Evolutionary conservation across 2,888 invertebrate genomes (phyloP), one percentile per base, ranked within the genome.

Genomic region (Chaetogeoica ovagalla): DNA sequence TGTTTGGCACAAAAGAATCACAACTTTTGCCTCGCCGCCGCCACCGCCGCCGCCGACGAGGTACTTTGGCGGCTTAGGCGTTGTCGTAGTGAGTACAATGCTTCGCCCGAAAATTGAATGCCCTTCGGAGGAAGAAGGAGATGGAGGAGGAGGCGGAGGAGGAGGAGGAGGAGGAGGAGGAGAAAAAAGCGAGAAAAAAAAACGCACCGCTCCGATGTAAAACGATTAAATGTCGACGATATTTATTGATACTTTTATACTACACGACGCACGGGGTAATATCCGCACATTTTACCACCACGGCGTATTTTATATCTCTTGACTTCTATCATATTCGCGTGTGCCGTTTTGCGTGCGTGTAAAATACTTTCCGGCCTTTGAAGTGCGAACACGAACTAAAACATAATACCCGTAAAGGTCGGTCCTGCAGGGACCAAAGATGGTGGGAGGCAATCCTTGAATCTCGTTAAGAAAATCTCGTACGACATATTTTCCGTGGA

Each of bases 1-100:
- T 55, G 71, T 21, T 57, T 37, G 79, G 77, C 70, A 79, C 79
- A 79, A 79, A 79, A 79, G 79, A 79, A 79, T 79, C 79, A 79
- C 79, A 79, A 79, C 79, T 70, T 79, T 76, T 62, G 48, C 65
- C 37, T 52, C 59, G 21, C 59, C 37, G 17, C 17, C 66, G 8
- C 19, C 66, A 4, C 19, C 30, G 30, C 30, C 4, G 30, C 30
- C 30, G 30, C 1, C 30, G 30, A 30, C 62, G 62, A 43, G 30
- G 59, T 59, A 60, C 69, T 77, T 57, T 62, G 71, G 19, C 75
- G 75, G 75, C 66, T 76, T 68, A 59, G 23, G 75, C 55, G 59
- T 39, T 23, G 52, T 43, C 63, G 63, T 65, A 11, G n/a, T n/a
- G n/a, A 62, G 48, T 37, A 39, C 15, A 62, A 77, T 77, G 52